Evolutionary conservation across 2,113 vertebrate genomes (phyloP).

Genomic region (Bubo scandiacus): DNA sequence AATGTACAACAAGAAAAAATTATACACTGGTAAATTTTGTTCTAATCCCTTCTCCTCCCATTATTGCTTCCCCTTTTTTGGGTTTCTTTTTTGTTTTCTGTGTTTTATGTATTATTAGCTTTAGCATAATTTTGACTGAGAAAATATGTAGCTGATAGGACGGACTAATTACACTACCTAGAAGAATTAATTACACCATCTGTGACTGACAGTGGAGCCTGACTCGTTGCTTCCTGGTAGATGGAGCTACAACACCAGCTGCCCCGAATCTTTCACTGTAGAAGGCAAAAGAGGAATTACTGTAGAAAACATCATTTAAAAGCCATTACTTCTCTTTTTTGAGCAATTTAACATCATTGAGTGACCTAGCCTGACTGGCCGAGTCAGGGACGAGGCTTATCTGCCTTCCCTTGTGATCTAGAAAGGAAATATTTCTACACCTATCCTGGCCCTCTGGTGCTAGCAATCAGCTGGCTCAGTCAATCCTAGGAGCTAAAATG

Average conservation of each 20-base stretch:
- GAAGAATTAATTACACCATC: constrained; percentile 73
- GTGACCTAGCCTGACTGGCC: not conserved
- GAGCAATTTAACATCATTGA: constrained; percentile 17
- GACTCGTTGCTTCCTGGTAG: constrained; percentile 64
- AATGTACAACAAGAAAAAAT: constrained; percentile 69
- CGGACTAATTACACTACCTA: constrained; percentile 67
- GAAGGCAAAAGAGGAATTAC: constrained; percentile 26
- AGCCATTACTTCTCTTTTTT: constrained; percentile 37
- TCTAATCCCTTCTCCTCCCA: constrained; percentile 55
- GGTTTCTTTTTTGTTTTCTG: constrained; percentile 56
- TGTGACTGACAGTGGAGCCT: constrained; percentile 68
- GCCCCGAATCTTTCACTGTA: constrained; percentile 13
- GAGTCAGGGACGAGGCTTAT: not conserved
- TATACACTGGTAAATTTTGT: constrained; percentile 65
- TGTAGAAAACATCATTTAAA: not conserved
- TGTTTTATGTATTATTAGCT: constrained; percentile 69
- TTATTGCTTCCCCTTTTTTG: constrained; percentile 42
- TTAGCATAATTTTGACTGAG: constrained; percentile 69
- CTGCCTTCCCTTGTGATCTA: not conserved
- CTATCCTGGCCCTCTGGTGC: not conserved
- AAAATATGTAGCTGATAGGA: constrained; percentile 70
- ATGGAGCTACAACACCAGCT: constrained; percentile 57
- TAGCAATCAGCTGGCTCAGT: not conserved
- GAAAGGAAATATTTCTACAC: not conserved
- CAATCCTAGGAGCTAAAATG: not conserved